These are phyloP conservation scores for Nycticebus coucang DNA, from an alignment of 2,113 vertebrate genomes.

Conservation along the genomic window DNA sequence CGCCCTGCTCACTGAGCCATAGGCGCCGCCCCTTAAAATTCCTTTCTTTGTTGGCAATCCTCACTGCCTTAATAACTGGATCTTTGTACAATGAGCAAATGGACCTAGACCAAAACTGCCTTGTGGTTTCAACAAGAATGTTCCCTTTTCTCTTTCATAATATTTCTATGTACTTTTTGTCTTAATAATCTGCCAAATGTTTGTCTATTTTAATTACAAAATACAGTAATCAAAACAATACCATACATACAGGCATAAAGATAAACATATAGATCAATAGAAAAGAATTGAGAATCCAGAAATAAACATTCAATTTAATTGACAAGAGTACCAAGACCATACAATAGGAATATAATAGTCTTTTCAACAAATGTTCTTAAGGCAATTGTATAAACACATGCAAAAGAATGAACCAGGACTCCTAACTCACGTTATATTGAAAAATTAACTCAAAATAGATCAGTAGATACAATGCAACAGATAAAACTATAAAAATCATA, in stretches of 20 bases:
- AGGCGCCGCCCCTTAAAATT: too few species aligned
- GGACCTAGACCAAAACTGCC: too few species aligned
- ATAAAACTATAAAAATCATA: not conserved
- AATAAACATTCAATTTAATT: not conserved
- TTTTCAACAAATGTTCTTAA: not conserved
- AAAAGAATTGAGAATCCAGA: not conserved
- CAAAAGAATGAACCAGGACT: not conserved
- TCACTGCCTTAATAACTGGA: too few species aligned
- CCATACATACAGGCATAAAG: not conserved
- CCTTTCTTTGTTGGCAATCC: too few species aligned
- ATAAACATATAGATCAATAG: not conserved
- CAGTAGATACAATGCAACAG: not conserved
- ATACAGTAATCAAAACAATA: not conserved
- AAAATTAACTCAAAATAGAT: not conserved
- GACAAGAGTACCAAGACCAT: not conserved
- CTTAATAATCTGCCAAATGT: not conserved
- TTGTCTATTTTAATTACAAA: conserved; percentile 11
- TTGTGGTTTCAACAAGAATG: too few species aligned
- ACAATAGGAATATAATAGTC: not conserved
- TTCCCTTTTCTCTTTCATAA: not conserved
- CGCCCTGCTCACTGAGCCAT: too few species aligned
- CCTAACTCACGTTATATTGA: not conserved
- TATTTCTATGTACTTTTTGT: not conserved
- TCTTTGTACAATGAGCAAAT: too few species aligned
- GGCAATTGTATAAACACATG: not conserved